phyloP scores from a whole-genome alignment of 1,140 invertebrate genomes.

The Latrodectus geometricus region DNA sequence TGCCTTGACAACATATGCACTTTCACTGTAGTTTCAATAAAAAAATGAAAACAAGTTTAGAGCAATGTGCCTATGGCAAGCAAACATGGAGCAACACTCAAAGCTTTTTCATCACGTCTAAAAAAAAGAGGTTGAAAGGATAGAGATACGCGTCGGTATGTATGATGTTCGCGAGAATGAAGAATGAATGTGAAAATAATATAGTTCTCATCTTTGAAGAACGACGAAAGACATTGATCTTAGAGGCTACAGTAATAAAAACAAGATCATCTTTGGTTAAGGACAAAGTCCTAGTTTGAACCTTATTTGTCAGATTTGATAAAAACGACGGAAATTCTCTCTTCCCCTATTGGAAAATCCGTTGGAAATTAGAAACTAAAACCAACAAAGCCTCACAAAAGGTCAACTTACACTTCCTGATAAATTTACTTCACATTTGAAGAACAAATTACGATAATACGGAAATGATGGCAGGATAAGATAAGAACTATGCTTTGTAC shows the following conservation, averaged over 20 bases:
- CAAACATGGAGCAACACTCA: background rate
- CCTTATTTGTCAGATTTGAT: background rate
- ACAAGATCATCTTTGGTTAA: conserved; percentile 1
- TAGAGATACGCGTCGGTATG: background rate
- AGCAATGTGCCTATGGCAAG: background rate
- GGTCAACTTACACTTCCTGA: background rate
- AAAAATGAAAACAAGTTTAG: background rate
- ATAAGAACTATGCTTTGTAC: too few relatives aligned
- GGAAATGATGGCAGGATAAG: too few relatives aligned
- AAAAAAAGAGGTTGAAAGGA: background rate
- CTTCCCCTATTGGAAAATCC: background rate
- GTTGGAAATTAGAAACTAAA: background rate
- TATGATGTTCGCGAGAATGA: background rate
- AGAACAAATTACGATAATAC: background rate
- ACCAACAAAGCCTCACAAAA: background rate
- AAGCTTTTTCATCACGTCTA: background rate
- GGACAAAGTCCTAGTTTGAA: conserved; percentile 2
- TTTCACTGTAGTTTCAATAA: background rate
- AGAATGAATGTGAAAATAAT: background rate
- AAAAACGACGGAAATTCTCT: background rate
- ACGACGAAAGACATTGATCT: background rate
- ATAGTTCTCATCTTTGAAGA: background rate
- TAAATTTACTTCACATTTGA: background rate
- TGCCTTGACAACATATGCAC: background rate
- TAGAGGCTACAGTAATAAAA: background rate